These are phyloP conservation scores for Prosapia bicincta DNA, from an alignment of 2,888 invertebrate genomes.

Conservation along the genomic window DNA sequence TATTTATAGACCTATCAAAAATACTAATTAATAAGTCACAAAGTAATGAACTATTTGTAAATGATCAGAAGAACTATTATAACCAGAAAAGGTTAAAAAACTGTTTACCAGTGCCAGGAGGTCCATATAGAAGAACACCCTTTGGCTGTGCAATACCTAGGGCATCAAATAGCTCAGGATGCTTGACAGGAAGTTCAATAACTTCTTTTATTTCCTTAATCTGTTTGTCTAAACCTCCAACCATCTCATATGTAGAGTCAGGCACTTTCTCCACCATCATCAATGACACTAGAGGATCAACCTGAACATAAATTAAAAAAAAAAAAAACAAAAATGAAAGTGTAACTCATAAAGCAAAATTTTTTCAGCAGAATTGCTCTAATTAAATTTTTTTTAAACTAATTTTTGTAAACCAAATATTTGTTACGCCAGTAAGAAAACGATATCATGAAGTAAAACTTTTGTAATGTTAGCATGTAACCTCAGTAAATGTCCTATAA, in stretches of 20 bases:
- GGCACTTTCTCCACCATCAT: constrained; percentile 99
- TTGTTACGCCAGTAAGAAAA: too few relatives aligned
- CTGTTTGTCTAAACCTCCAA: constrained; percentile 98
- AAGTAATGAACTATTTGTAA: too few relatives aligned
- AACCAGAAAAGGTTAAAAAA: too few relatives aligned
- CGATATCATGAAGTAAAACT: too few relatives aligned
- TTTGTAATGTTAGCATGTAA: too few relatives aligned
- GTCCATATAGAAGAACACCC: constrained; percentile 95
- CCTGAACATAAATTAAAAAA: constrained; percentile 47
- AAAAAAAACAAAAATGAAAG: background rate
- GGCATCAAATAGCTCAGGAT: constrained; percentile 99
- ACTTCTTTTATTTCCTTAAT: constrained; percentile 99
- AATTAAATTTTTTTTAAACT: too few relatives aligned
- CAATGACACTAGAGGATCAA: constrained; percentile 96
- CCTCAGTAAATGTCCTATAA: too few relatives aligned
- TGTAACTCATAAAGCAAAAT: background rate
- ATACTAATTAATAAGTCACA: too few relatives aligned
- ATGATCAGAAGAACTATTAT: too few relatives aligned
- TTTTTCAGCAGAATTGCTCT: too few relatives aligned
- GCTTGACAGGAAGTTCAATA: constrained; percentile 98
- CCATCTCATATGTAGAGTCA: constrained; percentile 99
- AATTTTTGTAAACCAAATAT: too few relatives aligned
- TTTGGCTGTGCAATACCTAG: constrained; percentile 98
- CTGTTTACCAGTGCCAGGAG: constrained; percentile 79
- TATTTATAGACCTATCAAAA: too few relatives aligned